phyloP scores from a whole-genome alignment of 2,797 vertebrate genomes.

The Crenuchus spilurus region DNA sequence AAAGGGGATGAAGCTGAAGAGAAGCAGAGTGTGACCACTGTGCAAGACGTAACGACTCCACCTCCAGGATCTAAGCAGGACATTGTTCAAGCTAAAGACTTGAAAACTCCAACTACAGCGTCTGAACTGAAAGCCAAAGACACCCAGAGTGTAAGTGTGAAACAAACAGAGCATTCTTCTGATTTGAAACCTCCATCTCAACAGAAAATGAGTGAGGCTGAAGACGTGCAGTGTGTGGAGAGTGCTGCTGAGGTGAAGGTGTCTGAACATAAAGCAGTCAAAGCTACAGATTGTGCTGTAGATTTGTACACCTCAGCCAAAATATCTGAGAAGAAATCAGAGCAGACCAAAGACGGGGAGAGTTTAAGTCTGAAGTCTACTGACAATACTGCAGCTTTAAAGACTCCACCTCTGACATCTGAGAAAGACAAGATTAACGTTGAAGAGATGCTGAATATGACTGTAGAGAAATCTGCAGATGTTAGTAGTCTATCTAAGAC shows the following conservation, averaged over 20 bases:
- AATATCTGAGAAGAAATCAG: neutral
- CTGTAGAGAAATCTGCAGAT: slow-evolving; percentile 12
- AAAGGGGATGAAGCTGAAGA: neutral
- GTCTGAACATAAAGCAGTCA: neutral
- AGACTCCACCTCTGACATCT: neutral
- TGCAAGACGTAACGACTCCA: neutral
- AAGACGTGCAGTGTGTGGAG: neutral
- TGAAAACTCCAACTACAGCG: slow-evolving; percentile 1
- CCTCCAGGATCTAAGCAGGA: slow-evolving; percentile 1
- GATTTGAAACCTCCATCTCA: slow-evolving; percentile 11
- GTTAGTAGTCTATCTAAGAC: no score
- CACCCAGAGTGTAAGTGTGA: slow-evolving; percentile 1
- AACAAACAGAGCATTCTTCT: slow-evolving; percentile 23
- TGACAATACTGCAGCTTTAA: neutral
- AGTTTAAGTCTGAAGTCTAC: neutral
- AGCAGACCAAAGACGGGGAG: neutral
- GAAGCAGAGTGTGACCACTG: neutral
- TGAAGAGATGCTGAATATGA: neutral
- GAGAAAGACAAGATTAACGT: neutral
- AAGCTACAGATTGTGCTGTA: neutral
- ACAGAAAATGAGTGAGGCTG: neutral
- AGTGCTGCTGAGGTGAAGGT: neutral
- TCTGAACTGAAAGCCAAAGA: slow-evolving; percentile 18
- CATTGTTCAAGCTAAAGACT: neutral
- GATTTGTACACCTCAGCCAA: neutral